These are phyloP conservation scores for Rhinoraja longicauda DNA, from an alignment of 2,797 vertebrate genomes.

Conservation along the genomic window DNA sequence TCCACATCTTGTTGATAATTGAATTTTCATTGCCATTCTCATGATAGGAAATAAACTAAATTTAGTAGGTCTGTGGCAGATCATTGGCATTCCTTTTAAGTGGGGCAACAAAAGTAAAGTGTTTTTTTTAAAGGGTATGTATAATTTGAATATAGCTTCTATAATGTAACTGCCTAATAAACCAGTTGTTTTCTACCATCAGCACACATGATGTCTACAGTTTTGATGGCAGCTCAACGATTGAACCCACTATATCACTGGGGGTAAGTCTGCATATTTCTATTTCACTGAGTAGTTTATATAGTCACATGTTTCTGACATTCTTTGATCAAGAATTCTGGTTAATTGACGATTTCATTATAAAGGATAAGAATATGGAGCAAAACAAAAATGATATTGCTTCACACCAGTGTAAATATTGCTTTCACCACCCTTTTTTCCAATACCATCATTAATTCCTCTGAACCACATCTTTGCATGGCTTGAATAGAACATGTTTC, in stretches of 20 bases:
- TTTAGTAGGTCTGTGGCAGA: not conserved
- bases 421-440: not conserved
- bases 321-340: not conserved
- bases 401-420: not conserved
- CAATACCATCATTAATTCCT: not conserved
- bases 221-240: slow-evolving; percentile 59
- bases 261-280: slow-evolving; percentile 58
- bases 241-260: slow-evolving; percentile 60
- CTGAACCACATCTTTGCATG: not conserved
- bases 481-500: not conserved
- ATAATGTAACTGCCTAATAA: slow-evolving; percentile 33
- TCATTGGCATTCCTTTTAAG: not conserved
- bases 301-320: not conserved
- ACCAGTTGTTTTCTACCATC: not conserved
- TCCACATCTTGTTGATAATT: no score
- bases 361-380: no score
- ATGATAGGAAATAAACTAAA: not conserved
- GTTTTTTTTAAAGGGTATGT: no score
- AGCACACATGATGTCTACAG: slow-evolving; percentile 67
- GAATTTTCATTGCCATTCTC: not conserved
- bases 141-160: slow-evolving; percentile 24
- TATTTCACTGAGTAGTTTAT: not conserved
- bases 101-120: not conserved
- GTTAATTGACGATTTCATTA: not conserved
- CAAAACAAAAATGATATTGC: not conserved